phyloP scores from a whole-genome alignment of 2,797 vertebrate species.

The Arnoldichthys spilopterus region DNA sequence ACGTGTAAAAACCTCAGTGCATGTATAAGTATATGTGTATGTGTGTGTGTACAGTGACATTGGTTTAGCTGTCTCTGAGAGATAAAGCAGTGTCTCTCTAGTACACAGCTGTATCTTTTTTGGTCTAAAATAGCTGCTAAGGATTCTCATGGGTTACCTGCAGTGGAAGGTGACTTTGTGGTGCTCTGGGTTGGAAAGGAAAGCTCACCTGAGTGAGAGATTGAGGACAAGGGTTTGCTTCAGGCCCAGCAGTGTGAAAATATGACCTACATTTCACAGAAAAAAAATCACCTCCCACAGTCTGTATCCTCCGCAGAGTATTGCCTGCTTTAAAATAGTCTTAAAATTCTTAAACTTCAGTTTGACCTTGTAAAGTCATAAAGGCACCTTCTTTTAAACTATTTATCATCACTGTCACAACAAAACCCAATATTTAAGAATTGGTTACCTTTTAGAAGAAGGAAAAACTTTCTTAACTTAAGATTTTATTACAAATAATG shows the following conservation, averaged over 20 bases:
- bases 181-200: constrained; percentile 28
- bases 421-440: not conserved
- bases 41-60: constrained; percentile 17
- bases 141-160: constrained; percentile 44
- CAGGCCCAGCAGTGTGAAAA: constrained; percentile 30
- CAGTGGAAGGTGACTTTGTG: constrained; percentile 67
- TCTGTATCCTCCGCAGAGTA: constrained; percentile 4
- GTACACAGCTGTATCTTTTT: constrained; percentile 35
- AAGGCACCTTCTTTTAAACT: not conserved
- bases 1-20: not conserved
- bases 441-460: not conserved
- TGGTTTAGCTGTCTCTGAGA: constrained; percentile 11
- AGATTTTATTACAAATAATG: not conserved
- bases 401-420: not conserved
- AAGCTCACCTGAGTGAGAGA: constrained; percentile 53
- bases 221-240: constrained; percentile 62
- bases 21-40: not conserved
- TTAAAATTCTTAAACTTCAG: not conserved
- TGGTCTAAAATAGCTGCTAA: constrained; percentile 58
- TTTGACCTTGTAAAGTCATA: not conserved
- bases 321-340: not conserved
- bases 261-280: constrained; percentile 40
- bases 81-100: constrained; percentile 36
- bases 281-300: constrained; percentile 6
- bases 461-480: not conserved